These are phyloP conservation scores for Lagodon rhomboides DNA, from an alignment of 2,797 vertebrate species.

Conservation along the genomic window DNA sequence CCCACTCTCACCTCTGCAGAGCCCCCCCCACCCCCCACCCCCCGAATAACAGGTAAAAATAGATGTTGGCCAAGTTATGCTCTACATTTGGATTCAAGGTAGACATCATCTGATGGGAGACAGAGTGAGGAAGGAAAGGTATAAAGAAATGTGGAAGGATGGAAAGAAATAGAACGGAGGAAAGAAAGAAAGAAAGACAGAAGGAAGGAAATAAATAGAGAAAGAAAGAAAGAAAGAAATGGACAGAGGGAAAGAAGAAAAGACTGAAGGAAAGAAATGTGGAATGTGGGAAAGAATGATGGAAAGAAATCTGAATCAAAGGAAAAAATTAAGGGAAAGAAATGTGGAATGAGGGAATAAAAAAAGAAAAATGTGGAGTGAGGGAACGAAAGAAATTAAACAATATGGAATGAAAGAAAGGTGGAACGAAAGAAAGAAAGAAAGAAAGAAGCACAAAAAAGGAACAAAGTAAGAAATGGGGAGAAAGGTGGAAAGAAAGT, in stretches of 20 bases:
- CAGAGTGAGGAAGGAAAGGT: neutral
- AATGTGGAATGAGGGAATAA: neutral
- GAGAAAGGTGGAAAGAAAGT: too few relatives aligned
- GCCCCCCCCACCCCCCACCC: constrained; percentile 19
- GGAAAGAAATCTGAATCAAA: neutral
- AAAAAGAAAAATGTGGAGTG: neutral
- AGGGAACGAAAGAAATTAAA: neutral
- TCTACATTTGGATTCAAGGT: constrained; percentile 51
- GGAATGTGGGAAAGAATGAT: neutral
- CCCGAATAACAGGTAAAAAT: constrained; percentile 79
- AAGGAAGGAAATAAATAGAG: neutral
- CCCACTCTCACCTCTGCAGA: constrained; percentile 74
- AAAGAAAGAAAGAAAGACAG: neutral
- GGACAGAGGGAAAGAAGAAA: neutral
- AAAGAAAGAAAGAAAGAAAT: neutral
- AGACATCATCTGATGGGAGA: constrained; percentile 35
- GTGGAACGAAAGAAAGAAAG: neutral
- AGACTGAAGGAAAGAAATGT: neutral
- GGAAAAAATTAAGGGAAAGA: neutral
- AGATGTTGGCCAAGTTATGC: constrained; percentile 75
- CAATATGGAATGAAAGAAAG: neutral
- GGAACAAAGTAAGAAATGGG: neutral
- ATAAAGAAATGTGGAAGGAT: neutral
- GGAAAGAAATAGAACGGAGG: neutral
- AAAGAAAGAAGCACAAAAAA: too few relatives aligned